A percentile compares a stretch with the other conserved stretches of the same genome.
Conservation (phyloP, 2,888 invertebrate genomes). For the Dynastes hyllus region DNA sequence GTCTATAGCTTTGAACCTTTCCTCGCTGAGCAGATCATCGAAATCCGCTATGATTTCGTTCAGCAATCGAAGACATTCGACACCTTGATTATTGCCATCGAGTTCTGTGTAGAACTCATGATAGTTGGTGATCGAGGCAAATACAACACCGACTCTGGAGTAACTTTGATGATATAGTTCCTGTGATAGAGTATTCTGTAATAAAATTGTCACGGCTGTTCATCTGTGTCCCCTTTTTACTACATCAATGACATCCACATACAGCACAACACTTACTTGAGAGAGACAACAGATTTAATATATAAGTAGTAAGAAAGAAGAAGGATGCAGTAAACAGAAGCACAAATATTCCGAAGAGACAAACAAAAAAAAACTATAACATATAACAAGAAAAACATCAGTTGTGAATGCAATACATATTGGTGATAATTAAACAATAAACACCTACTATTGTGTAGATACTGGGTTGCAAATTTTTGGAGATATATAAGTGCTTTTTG, state of each 20-base stretch:
- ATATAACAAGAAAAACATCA: slow-evolving; percentile 25
- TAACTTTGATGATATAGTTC: slow-evolving; percentile 96
- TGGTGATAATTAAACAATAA: not conserved
- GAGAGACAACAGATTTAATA: slow-evolving; percentile 14
- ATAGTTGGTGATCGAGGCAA: slow-evolving; percentile 95
- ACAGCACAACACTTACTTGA: slow-evolving; percentile 48
- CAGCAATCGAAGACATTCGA: slow-evolving; percentile 89
- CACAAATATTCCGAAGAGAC: slow-evolving; percentile 46
- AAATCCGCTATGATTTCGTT: slow-evolving; percentile 96
- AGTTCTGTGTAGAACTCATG: slow-evolving; percentile 95
- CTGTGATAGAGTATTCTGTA: slow-evolving; percentile 79
- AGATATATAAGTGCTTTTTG: not conserved
- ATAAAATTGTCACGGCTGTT: slow-evolving; percentile 58
- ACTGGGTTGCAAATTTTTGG: not conserved
- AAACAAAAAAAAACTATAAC: slow-evolving; percentile 36
- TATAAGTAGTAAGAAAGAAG: slow-evolving; percentile 41
- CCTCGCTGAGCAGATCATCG: slow-evolving; percentile 92
- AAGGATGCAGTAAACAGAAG: slow-evolving; percentile 54
- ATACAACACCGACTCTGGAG: slow-evolving; percentile 91
- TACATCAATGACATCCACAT: slow-evolving; percentile 48
- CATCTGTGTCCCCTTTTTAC: slow-evolving; percentile 51
- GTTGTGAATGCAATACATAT: slow-evolving; percentile 16
- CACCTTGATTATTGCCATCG: slow-evolving; percentile 93
- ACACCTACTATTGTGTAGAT: not conserved
- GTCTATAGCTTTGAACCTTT: slow-evolving; percentile 89